phyloP scores from a whole-genome alignment of 2,888 invertebrate genomes.

The Drosophila kokeensis region DNA sequence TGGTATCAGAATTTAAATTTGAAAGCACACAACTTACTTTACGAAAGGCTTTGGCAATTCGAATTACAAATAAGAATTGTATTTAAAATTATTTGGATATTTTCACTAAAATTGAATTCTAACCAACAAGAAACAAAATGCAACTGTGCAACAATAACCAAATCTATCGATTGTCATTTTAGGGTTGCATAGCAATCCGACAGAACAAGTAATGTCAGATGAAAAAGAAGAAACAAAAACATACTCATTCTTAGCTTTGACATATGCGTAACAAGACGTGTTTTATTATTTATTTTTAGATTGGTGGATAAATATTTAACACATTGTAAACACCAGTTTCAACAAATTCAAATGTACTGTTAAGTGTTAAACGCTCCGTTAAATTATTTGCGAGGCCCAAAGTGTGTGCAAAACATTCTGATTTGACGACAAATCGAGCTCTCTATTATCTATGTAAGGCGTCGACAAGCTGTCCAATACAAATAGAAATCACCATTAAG shows the following conservation, averaged over 20 bases:
- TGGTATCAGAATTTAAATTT: not conserved
- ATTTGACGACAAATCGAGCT: conserved; percentile 47
- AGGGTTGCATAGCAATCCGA: conserved; percentile 12
- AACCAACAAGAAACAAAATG: not conserved
- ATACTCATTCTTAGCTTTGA: conserved; percentile 44
- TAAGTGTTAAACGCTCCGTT: conserved; percentile 60
- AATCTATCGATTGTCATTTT: conserved; percentile 1
- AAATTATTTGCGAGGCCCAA: conserved; percentile 48
- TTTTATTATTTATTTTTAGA: conserved; percentile 69
- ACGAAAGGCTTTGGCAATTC: not conserved
- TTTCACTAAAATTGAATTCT: not conserved
- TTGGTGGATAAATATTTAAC: conserved; percentile 65
- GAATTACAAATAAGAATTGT: not conserved
- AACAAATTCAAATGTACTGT: conserved; percentile 73
- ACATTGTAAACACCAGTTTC: conserved; percentile 72
- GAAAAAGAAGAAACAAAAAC: not conserved
- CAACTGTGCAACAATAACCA: not conserved
- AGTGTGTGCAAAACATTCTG: conserved; percentile 52
- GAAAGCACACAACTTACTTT: not conserved
- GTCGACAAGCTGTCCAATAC: conserved; percentile 13
- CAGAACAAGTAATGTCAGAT: not conserved
- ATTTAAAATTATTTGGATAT: not conserved
- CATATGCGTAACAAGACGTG: conserved; percentile 40
- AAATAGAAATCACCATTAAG: conserved; percentile 1
- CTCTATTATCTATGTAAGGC: conserved; percentile 61